Conservation (phyloP, 2,888 invertebrate species). For the Aplocera efformata region DNA sequence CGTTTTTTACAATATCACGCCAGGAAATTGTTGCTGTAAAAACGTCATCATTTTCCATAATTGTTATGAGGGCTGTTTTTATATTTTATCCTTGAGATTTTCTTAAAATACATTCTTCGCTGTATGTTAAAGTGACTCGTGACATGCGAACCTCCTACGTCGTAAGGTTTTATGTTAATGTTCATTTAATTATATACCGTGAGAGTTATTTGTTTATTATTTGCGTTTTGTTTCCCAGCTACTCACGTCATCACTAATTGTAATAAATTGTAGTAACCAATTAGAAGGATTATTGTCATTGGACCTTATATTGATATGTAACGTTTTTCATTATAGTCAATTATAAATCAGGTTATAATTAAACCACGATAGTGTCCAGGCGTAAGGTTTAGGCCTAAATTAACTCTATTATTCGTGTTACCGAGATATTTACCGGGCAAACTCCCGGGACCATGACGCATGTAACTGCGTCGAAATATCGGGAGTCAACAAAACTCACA, state of each 20-base stretch:
- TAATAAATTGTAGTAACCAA: no score
- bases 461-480: no score
- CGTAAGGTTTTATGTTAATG: conserved; percentile 41
- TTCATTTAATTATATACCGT: conserved; percentile 30
- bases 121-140: conserved; percentile 22
- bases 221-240: conserved; percentile 14
- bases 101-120: conserved; percentile 21
- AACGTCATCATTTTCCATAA: conserved; percentile 20
- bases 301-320: no score
- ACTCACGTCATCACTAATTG: background rate
- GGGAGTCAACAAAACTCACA: no score
- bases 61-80: conserved; percentile 18
- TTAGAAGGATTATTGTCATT: no score
- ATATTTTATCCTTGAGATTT: conserved; percentile 30
- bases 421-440: no score
- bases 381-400: no score
- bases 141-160: conserved; percentile 34
- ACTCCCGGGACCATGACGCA: no score
- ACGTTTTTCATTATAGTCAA: no score
- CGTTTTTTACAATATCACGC: conserved; percentile 16
- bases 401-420: no score
- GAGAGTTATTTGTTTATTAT: conserved; percentile 18
- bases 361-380: no score
- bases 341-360: no score
- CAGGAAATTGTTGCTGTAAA: conserved; percentile 19